These are phyloP conservation scores for Calephelis nemesis DNA, from an alignment of 1,140 invertebrate genomes.

Conservation along the genomic window DNA sequence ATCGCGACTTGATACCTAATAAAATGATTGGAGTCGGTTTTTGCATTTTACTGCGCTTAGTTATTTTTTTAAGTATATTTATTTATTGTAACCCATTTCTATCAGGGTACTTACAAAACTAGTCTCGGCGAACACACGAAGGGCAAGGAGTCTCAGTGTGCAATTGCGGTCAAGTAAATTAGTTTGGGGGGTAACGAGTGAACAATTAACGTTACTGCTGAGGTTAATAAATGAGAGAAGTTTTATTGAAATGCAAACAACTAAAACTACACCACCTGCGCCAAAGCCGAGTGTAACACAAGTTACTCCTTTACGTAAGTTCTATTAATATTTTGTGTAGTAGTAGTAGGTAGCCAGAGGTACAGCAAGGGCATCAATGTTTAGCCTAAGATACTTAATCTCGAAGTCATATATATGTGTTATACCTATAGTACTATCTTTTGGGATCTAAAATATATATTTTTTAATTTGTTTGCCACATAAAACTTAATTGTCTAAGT, in stretches of 20 bases:
- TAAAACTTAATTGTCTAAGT: no score
- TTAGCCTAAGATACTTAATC: no score
- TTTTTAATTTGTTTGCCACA: no score
- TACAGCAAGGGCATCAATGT: no score
- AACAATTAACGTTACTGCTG: constrained; percentile 55
- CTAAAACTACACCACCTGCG: constrained; percentile 32
- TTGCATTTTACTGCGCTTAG: no score
- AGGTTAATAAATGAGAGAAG: constrained; percentile 44
- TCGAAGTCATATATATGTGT: no score
- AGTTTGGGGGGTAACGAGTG: constrained; percentile 54
- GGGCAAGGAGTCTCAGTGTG: constrained; percentile 44
- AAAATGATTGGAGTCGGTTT: no score
- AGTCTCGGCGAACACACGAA: constrained; percentile 33
- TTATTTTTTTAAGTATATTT: no score
- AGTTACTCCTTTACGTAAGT: constrained; percentile 37
- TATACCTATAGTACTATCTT: no score
- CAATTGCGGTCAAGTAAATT: constrained; percentile 46
- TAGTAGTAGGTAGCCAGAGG: no score
- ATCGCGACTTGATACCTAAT: no score
- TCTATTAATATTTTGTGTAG: background rate
- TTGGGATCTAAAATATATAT: no score
- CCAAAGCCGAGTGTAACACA: constrained; percentile 11
- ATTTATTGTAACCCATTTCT: background rate
- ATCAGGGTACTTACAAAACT: constrained; percentile 21
- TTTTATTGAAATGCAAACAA: constrained; percentile 19